phyloP scores from a whole-genome alignment of 2,113 vertebrate species.

The Ascaphus truei region DNA sequence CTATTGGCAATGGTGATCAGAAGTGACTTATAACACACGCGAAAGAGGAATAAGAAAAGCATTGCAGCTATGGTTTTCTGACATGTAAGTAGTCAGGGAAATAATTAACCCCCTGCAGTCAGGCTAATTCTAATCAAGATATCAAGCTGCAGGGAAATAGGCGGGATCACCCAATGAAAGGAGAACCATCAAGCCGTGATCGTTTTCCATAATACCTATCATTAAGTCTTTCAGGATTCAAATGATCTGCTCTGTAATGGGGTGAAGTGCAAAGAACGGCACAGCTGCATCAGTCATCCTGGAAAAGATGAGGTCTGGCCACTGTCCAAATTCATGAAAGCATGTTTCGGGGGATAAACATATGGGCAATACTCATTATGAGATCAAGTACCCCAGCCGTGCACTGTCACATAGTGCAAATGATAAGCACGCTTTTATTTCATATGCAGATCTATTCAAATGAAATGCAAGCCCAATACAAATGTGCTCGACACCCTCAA shows the following conservation, averaged over 20 bases:
- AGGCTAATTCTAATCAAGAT: constrained; percentile 4
- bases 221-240: constrained; percentile 19
- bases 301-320: background rate
- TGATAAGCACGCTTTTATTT: too few species aligned
- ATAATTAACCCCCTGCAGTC: background rate
- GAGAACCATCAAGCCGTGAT: background rate
- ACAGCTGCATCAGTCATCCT: constrained; percentile 14
- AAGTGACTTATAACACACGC: background rate
- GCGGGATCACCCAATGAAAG: background rate
- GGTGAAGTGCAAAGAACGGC: background rate
- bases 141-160: constrained; percentile 12
- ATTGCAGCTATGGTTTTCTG: background rate
- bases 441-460: too few species aligned
- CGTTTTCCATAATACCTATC: constrained; percentile 25
- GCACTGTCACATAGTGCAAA: too few species aligned
- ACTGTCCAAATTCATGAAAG: background rate
- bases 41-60: background rate
- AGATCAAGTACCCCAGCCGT: too few species aligned
- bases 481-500: too few species aligned
- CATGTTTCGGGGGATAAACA: background rate
- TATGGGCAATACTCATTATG: background rate
- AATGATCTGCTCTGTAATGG: constrained; percentile 18
- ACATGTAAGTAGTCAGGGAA: background rate
- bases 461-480: too few species aligned
- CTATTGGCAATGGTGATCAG: background rate